These are phyloP conservation scores for Amblyornis subalaris DNA, from an alignment of 2,113 vertebrate genomes.

Conservation along the genomic window DNA sequence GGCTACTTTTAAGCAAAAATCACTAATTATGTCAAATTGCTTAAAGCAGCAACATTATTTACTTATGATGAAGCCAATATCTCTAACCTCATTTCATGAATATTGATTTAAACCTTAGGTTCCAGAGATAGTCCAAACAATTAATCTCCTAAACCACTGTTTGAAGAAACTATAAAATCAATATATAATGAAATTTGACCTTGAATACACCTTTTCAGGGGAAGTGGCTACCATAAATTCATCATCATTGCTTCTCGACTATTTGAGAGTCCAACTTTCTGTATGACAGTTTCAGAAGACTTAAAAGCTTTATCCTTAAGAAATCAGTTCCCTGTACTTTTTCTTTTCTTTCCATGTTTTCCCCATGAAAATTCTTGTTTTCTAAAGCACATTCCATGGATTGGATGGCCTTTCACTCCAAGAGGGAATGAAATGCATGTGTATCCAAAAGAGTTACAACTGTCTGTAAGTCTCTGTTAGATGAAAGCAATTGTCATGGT, in stretches of 20 bases:
- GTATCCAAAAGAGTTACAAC: neutral
- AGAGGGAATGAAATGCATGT: neutral
- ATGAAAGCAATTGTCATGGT: neutral
- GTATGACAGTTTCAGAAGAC: neutral
- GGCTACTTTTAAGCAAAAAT: constrained; percentile 62
- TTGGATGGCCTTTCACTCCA: neutral
- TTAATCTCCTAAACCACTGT: constrained; percentile 63
- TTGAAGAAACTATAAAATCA: constrained; percentile 67
- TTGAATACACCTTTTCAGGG: constrained; percentile 22
- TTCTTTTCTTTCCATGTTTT: neutral
- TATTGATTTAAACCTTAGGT: constrained; percentile 68
- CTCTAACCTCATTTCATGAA: constrained; percentile 64
- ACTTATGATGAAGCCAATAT: constrained; percentile 59
- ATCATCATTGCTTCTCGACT: neutral
- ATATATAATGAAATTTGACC: constrained; percentile 60
- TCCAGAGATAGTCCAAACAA: constrained; percentile 50
- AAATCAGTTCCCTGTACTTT: neutral
- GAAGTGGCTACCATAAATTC: constrained; percentile 4
- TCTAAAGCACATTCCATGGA: neutral
- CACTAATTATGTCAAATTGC: constrained; percentile 61
- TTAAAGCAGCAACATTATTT: constrained; percentile 64
- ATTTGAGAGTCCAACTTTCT: neutral
- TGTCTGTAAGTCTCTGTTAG: neutral
- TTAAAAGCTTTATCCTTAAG: neutral
- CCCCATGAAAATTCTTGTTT: neutral